phyloP scores from a whole-genome alignment of 2,888 invertebrate species.

The Plebejus argus region DNA sequence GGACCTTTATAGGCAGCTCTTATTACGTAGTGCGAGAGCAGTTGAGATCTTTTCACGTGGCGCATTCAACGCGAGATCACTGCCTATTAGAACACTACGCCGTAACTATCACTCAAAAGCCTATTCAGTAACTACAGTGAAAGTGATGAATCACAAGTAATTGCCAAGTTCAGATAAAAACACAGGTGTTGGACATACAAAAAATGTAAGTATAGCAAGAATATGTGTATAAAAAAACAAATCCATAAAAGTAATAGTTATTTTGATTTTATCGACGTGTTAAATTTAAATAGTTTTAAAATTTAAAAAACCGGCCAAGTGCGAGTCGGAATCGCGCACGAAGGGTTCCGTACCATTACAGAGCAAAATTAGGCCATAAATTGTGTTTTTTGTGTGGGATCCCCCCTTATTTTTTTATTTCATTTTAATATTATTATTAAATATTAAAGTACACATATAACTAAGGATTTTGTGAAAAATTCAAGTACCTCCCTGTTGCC shows the following conservation, averaged over 20 bases:
- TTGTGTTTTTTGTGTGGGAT: too few species aligned
- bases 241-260: slow-evolving; percentile 34
- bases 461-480: too few species aligned
- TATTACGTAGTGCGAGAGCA: neutral
- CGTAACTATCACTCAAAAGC: neutral
- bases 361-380: too few species aligned
- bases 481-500: too few species aligned
- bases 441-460: too few species aligned
- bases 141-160: neutral
- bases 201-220: neutral
- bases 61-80: neutral
- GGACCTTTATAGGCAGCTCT: neutral
- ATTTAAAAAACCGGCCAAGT: too few species aligned
- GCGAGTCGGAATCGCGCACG: too few species aligned
- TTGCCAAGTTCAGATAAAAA: neutral
- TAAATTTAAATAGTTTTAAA: too few species aligned
- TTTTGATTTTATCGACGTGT: neutral
- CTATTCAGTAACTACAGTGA: neutral
- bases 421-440: too few species aligned
- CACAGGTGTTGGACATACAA: neutral
- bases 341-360: too few species aligned
- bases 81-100: neutral
- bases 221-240: slow-evolving; percentile 18
- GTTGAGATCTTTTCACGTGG: neutral
- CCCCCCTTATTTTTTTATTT: too few species aligned